Evolutionary conservation across 2,113 vertebrate genomes (phyloP).

Genomic region (Zingel zingel): DNA sequence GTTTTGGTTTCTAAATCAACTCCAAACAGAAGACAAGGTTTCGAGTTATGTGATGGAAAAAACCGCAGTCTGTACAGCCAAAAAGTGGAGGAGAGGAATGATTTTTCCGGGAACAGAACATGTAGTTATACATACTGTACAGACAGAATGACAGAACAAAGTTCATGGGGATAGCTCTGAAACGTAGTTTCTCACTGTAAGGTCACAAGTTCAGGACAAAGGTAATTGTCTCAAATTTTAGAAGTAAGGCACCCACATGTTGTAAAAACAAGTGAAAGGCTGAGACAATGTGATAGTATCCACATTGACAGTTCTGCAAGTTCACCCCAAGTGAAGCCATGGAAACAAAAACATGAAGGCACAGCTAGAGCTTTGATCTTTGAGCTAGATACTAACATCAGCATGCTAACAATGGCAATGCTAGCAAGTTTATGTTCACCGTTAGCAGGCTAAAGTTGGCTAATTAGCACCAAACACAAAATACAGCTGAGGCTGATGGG

Average conservation of each 20-base stretch:
- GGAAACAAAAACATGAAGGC: constrained; percentile 8
- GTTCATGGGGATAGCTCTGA: not conserved
- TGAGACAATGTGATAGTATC: constrained; percentile 1
- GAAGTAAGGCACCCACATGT: not conserved
- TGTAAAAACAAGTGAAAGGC: not conserved
- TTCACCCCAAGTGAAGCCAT: not conserved
- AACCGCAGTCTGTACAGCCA: constrained; percentile 74
- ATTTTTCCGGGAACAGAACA: constrained; percentile 69
- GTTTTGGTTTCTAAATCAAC: constrained; percentile 71
- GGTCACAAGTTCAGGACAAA: not conserved
- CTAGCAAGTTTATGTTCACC: not conserved
- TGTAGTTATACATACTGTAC: constrained; percentile 22
- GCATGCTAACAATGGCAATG: not conserved
- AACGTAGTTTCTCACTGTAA: not conserved
- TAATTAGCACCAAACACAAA: not conserved
- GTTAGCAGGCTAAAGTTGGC: not conserved
- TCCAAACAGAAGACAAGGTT: constrained; percentile 76
- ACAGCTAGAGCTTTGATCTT: too few species aligned
- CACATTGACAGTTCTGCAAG: not conserved
- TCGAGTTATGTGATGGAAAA: constrained; percentile 76
- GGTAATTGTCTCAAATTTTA: not conserved
- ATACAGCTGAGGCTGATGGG: not conserved
- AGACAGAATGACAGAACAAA: constrained; percentile 1
- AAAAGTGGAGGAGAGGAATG: constrained; percentile 64
- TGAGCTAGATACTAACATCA: not conserved